Base-by-base conservation (phyloP, 2,113 vertebrate species). In the Stigmatopora argus region DNA sequence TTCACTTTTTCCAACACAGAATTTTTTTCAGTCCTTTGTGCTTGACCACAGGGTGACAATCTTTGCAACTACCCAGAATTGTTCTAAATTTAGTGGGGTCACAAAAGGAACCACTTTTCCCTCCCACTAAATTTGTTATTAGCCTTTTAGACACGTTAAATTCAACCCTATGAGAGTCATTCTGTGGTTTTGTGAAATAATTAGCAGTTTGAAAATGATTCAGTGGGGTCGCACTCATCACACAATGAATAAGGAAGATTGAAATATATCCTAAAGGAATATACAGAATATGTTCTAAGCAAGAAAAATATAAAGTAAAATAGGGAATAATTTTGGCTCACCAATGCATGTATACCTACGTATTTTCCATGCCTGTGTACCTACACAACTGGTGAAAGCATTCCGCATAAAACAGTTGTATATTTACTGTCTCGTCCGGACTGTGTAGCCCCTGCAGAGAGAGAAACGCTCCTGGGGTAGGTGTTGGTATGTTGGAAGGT, bases 341-440 rank as follows among this genome's bases (percentile, higher is more conserved):
- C 95, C 96, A 93, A 95, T 96, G 90, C 92, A 95, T 91, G 94
- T 92, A 98, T 97, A 99, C 96, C 96, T 98, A 98, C 96, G 96
- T 91, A 94, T 94, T 95, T 93, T 94, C 90, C 85, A 88, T 89
- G 83, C 85, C 88, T 90, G 86, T 90, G 90, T 95, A 98, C 95
- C 96, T 99, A 99, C 96, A 91, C 89, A 92, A 96, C 96, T 95
- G 94, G 92, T 95, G 96, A 95, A 87, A 88, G 81, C 94, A 94
- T 94, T 86, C 93, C 93, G 92, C 95, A 94, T 97, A 97, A 94
- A 96, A 96, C 93, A 92, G 86, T 92, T 94, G 96, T 93, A 94
- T 95, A 98, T 98, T 96, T 99, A 99, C 94, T 96, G 94, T 95
- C 95, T 94, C 91, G 94, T 97, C 93, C 96, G 92, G 94, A 94